Percentiles rank a stretch among this genome's conserved stretches.
Evolutionary conservation across 2,797 vertebrate species (phyloP).

Genomic region (Protonibea diacanthus): DNA sequence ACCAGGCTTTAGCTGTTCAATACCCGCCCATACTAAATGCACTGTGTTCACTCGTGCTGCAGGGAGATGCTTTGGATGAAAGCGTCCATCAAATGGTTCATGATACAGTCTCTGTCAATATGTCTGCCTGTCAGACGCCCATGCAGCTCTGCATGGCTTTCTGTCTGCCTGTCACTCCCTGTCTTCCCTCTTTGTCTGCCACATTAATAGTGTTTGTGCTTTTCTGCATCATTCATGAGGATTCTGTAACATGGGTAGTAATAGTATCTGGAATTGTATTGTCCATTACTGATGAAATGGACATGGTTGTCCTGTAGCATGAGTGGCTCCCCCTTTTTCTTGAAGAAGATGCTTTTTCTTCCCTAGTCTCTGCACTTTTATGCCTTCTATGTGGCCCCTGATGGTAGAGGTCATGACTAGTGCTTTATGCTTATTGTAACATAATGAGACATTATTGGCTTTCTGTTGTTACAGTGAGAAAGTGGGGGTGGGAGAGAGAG

Average conservation of each 20-base stretch:
- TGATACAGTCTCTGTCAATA: constrained; percentile 26
- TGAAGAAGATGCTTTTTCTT: neutral
- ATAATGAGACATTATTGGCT: constrained; percentile 28
- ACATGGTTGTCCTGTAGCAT: neutral
- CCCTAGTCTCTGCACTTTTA: neutral
- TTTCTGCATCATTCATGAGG: neutral
- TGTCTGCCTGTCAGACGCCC: constrained; percentile 49
- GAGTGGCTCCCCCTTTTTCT: neutral
- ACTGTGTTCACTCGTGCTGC: constrained; percentile 11
- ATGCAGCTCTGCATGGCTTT: constrained; percentile 19
- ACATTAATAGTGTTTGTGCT: neutral
- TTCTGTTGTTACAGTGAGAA: constrained; percentile 24
- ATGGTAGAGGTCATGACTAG: constrained; percentile 45
- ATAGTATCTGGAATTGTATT: neutral
- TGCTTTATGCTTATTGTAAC: neutral
- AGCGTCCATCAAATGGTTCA: constrained; percentile 38
- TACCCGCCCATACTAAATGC: constrained; percentile 37
- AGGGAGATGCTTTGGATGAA: constrained; percentile 32
- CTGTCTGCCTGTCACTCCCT: constrained; percentile 13
- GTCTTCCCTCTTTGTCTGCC: constrained; percentile 19
- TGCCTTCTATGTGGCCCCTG: constrained; percentile 10
- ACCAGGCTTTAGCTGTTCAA: constrained; percentile 22
- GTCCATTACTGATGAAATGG: neutral
- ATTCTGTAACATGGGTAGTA: neutral
- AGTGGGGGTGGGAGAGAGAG: neutral